Percentiles rank a stretch among this genome's conserved stretches.
These are phyloP conservation scores for Andinoacara biseriatus DNA, from an alignment of 2,113 vertebrate genomes.

Conservation along the genomic window DNA sequence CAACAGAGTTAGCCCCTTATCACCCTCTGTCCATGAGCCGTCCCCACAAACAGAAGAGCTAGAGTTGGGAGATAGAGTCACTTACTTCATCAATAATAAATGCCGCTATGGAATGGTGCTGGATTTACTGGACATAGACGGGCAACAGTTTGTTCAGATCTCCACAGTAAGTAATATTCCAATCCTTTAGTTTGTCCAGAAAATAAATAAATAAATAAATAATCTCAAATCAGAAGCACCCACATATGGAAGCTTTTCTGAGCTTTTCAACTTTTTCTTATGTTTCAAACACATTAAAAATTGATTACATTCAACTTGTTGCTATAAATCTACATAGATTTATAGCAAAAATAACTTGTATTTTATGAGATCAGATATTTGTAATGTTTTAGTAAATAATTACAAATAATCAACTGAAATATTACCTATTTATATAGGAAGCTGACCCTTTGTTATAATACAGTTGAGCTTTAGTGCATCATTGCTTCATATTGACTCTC, in stretches of 20 bases:
- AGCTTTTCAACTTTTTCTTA: no score
- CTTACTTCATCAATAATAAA: slow-evolving; percentile 63
- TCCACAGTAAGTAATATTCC: slow-evolving; percentile 66
- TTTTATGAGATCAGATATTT: background rate
- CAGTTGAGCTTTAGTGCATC: background rate
- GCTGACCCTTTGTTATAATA: background rate
- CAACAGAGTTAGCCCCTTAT: slow-evolving; percentile 54
- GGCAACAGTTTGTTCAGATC: slow-evolving; percentile 51
- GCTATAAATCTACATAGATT: background rate
- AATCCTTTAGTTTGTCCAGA: background rate
- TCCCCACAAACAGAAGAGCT: slow-evolving; percentile 16
- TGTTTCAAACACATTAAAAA: no score
- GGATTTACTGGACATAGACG: slow-evolving; percentile 41
- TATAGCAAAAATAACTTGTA: background rate
- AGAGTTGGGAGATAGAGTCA: slow-evolving; percentile 80
- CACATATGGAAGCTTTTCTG: no score
- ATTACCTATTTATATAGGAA: background rate
- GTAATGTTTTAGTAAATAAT: background rate
- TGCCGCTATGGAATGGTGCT: slow-evolving; percentile 80
- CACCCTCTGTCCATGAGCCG: fast-evolving
- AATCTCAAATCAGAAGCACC: background rate
- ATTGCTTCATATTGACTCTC: background rate
- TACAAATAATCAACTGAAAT: background rate
- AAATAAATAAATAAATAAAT: background rate
- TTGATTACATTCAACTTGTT: background rate